phyloP scores from a whole-genome alignment of 2,797 vertebrate species.

The Scomberomorus guttatus region DNA sequence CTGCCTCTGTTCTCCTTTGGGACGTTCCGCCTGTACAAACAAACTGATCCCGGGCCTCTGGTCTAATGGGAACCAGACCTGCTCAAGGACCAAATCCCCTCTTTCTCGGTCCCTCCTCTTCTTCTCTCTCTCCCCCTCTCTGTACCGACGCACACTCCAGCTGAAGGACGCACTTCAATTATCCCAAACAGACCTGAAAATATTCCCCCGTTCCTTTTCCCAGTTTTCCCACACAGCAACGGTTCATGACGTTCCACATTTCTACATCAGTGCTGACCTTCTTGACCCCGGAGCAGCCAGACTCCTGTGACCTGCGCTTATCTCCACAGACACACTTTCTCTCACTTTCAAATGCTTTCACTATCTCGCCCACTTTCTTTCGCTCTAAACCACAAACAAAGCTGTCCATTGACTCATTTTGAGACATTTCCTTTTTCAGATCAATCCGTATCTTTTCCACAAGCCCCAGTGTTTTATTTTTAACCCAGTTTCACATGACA shows the following conservation, averaged over 20 bases:
- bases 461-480: background rate
- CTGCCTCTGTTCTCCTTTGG: conserved; percentile 80
- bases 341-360: conserved; percentile 64
- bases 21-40: conserved; percentile 85
- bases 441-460: background rate
- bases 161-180: conserved; percentile 86
- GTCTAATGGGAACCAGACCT: conserved; percentile 89
- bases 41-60: conserved; percentile 81
- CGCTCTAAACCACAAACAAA: conserved; percentile 12
- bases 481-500: conserved; percentile 23
- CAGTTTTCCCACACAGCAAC: conserved; percentile 77
- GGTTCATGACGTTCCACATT: conserved; percentile 59
- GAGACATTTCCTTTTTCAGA: background rate
- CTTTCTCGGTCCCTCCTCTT: conserved; percentile 47
- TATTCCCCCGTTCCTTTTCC: conserved; percentile 65
- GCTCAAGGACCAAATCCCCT: conserved; percentile 73
- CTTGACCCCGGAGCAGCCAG: conserved; percentile 70
- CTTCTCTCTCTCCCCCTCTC: conserved; percentile 22
- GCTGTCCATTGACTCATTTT: conserved; percentile 22
- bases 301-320: conserved; percentile 69
- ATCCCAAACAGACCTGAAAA: conserved; percentile 89
- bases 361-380: conserved; percentile 34
- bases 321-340: conserved; percentile 62
- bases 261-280: conserved; percentile 70
- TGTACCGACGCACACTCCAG: conserved; percentile 74